Conservation (phyloP, 2,113 vertebrate genomes). For the Dissostichus mawsoni region DNA sequence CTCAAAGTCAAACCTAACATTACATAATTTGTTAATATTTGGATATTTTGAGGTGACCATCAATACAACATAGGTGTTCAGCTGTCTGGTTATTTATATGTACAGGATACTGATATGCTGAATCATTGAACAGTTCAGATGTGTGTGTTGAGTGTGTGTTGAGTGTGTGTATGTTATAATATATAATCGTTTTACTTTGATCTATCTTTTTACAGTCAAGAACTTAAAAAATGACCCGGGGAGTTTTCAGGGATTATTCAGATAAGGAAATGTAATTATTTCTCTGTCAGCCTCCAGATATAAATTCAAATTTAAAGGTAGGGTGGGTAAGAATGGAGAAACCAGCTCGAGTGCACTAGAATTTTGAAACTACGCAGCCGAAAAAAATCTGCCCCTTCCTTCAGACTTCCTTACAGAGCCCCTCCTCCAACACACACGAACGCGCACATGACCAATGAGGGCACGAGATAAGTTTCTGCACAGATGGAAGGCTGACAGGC, state of each 20-base stretch:
- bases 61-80: neutral
- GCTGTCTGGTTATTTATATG: conserved; percentile 22
- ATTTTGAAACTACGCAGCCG: too few species aligned
- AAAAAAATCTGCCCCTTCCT: too few species aligned
- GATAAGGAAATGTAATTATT: neutral
- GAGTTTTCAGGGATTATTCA: neutral
- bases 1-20: neutral
- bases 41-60: conserved; percentile 4
- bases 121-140: neutral
- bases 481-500: too few species aligned
- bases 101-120: conserved; percentile 16
- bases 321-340: neutral
- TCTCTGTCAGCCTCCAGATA: neutral
- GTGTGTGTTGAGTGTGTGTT: neutral
- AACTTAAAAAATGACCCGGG: neutral
- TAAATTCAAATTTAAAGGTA: neutral
- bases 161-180: neutral
- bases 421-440: too few species aligned
- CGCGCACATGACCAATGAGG: too few species aligned
- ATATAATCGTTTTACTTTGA: neutral
- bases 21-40: neutral
- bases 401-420: too few species aligned
- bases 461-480: too few species aligned
- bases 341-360: too few species aligned
- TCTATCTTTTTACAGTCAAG: neutral